A percentile compares a stretch with the other conserved stretches of the same genome.
phyloP scores from a whole-genome alignment of 1,140 invertebrate species.

The Bathynomus jamesi region DNA sequence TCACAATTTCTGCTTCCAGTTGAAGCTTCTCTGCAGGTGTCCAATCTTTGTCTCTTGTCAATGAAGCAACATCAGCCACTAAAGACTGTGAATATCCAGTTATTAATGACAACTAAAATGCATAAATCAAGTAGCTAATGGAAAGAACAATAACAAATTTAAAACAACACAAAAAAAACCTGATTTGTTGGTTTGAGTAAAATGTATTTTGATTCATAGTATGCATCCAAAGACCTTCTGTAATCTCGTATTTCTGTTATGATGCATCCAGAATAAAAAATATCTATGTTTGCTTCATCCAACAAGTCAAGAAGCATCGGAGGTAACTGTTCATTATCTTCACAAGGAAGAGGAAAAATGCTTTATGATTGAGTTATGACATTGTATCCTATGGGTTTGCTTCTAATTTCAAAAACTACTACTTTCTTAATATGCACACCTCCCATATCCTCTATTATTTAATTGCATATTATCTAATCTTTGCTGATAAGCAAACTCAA shows the following conservation, averaged over 20 bases:
- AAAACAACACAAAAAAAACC: conserved; percentile 47
- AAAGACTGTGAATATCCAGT: conserved; percentile 16
- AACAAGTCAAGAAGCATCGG: conserved; percentile 74
- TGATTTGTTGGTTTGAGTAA: conserved; percentile 77
- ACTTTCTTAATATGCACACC: too few relatives aligned
- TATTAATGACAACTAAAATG: background rate
- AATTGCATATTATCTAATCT: too few relatives aligned
- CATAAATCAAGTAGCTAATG: background rate
- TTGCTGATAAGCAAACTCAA: too few relatives aligned
- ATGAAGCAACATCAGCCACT: conserved; percentile 25
- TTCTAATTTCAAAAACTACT: too few relatives aligned
- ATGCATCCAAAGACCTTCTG: conserved; percentile 50
- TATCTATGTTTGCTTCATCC: conserved; percentile 64
- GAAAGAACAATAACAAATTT: background rate
- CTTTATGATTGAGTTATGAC: too few relatives aligned
- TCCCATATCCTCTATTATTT: too few relatives aligned
- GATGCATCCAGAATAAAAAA: conserved; percentile 86
- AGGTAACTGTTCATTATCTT: conserved; percentile 74
- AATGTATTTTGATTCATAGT: conserved; percentile 56
- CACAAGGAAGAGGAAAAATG: conserved; percentile 8
- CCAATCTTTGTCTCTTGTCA: conserved; percentile 40
- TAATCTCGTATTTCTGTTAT: conserved; percentile 85
- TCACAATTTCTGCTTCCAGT: conserved; percentile 61
- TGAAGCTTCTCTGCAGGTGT: conserved; percentile 66
- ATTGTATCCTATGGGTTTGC: too few relatives aligned